These are phyloP conservation scores for Molorchus minor DNA, from an alignment of 2,888 invertebrate species.

Conservation along the genomic window DNA sequence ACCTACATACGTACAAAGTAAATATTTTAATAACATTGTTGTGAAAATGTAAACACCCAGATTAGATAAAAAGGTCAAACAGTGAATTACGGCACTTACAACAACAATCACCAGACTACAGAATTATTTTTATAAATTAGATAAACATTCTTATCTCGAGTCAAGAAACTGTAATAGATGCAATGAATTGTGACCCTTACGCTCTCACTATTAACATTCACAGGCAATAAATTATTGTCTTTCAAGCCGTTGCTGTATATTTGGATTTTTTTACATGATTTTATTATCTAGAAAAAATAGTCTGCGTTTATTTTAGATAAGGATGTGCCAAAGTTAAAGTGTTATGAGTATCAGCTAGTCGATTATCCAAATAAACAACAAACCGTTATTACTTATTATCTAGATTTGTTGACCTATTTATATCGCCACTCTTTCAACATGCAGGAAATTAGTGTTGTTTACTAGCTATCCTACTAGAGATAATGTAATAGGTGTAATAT, in stretches of 20 bases:
- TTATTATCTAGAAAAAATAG: neutral
- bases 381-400: too few relatives aligned
- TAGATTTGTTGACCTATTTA: too few relatives aligned
- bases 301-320: neutral
- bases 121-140: slow-evolving; percentile 17
- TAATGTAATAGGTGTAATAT: too few relatives aligned
- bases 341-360: too few relatives aligned
- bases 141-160: slow-evolving; percentile 25
- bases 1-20: slow-evolving; percentile 1
- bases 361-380: too few relatives aligned
- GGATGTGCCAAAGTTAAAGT: neutral
- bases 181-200: slow-evolving; percentile 15
- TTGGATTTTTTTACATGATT: neutral
- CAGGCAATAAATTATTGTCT: slow-evolving; percentile 3
- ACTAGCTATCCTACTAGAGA: too few relatives aligned
- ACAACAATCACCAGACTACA: slow-evolving; percentile 20
- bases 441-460: too few relatives aligned
- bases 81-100: slow-evolving; percentile 9
- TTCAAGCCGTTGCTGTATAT: neutral
- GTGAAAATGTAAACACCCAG: slow-evolving; percentile 21
- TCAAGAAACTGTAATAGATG: slow-evolving; percentile 24
- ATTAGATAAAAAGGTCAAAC: slow-evolving; percentile 24
- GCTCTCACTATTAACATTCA: slow-evolving; percentile 9
- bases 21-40: slow-evolving; percentile 4
- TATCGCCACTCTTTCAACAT: too few relatives aligned